Conservation (phyloP, 2,888 invertebrate genomes). For the Pterobdella sp. region DNA sequence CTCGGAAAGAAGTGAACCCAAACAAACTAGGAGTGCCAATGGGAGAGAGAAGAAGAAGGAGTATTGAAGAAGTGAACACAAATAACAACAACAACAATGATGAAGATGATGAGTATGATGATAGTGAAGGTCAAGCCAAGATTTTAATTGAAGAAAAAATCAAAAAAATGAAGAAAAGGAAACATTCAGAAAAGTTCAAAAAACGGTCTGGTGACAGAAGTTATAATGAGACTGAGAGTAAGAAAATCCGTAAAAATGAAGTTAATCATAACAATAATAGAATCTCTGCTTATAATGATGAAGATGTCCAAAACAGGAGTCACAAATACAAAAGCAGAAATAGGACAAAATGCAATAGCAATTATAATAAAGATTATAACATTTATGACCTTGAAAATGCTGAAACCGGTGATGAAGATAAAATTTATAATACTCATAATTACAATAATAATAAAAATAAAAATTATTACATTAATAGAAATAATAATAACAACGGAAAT, state of each 20-base stretch:
- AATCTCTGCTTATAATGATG: too few relatives aligned
- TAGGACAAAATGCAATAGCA: neutral
- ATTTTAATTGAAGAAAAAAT: too few relatives aligned
- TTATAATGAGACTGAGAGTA: neutral
- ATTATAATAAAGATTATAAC: neutral
- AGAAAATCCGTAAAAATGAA: neutral
- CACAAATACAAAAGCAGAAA: neutral
- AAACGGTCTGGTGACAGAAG: too few relatives aligned
- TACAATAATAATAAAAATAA: constrained; percentile 8
- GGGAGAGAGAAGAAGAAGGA: neutral
- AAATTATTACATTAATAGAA: constrained; percentile 7
- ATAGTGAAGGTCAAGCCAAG: too few relatives aligned
- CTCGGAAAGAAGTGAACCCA: neutral
- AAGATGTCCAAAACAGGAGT: neutral
- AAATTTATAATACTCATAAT: neutral
- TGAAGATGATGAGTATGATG: neutral
- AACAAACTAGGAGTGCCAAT: neutral
- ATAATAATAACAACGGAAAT: neutral
- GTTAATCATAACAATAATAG: neutral
- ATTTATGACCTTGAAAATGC: neutral
- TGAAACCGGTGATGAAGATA: neutral
- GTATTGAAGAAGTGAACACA: neutral
- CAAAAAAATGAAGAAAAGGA: too few relatives aligned
- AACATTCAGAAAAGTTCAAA: too few relatives aligned
- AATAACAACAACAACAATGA: neutral